phyloP scores from a whole-genome alignment of 2,888 invertebrate species.

The Drosophila neutralis region DNA sequence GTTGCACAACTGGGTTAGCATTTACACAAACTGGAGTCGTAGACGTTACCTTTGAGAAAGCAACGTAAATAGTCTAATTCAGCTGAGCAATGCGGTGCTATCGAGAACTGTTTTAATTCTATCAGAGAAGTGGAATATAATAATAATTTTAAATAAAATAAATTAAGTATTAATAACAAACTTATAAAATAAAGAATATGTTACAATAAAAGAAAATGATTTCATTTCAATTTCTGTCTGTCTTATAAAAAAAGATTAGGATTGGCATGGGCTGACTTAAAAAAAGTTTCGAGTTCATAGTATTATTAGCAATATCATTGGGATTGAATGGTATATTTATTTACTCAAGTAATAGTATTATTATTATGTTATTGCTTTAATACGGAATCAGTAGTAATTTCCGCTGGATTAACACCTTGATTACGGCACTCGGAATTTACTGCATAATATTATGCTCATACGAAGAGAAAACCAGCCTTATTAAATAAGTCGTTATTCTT shows the following conservation, averaged over 20 bases:
- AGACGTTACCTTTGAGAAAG: conserved; percentile 84
- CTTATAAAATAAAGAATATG: neutral
- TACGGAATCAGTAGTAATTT: neutral
- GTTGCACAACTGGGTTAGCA: conserved; percentile 54
- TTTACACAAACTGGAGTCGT: conserved; percentile 29
- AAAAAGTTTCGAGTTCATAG: too few relatives aligned
- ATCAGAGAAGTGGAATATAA: conserved; percentile 27
- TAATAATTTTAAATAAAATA: conserved; percentile 5
- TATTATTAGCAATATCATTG: too few relatives aligned
- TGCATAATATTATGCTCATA: neutral
- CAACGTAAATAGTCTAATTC: conserved; percentile 85
- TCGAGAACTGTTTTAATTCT: conserved; percentile 82
- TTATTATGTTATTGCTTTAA: neutral
- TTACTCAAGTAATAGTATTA: neutral
- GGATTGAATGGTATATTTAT: neutral
- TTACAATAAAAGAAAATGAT: neutral
- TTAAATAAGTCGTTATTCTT: neutral
- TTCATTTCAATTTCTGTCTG: neutral
- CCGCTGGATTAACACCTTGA: neutral
- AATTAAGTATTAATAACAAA: conserved; percentile 5
- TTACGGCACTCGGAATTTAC: too few relatives aligned
- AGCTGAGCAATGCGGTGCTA: conserved; percentile 84
- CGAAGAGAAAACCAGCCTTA: neutral
- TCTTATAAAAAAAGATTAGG: neutral
- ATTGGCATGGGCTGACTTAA: too few relatives aligned